Base-by-base conservation (phyloP, 1,140 invertebrate genomes). In the Temnothorax curvispinosus region DNA sequence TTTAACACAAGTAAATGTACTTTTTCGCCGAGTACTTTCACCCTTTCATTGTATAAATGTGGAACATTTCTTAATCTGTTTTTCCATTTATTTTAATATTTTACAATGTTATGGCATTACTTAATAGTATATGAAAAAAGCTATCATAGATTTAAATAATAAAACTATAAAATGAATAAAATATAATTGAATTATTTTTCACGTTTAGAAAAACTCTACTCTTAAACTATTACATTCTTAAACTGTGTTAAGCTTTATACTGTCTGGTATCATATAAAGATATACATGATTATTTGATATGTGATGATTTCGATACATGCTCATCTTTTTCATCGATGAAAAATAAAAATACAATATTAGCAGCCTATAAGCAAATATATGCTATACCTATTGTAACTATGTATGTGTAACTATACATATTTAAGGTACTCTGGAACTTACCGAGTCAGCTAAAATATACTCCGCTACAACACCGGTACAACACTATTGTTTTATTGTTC, bases 391-490 rank as follows among this genome's bases (percentile, higher is more conserved):
- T n/a, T 52, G n/a, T n/a, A n/a, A n/a, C n/a, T n/a, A n/a, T n/a
- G n/a, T n/a, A 52, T 50, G 4, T 18, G 18, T 8, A 54, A 35
- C 0, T 11, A 32, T 2, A 44, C 27, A 32, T 41, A 64, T 56
- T 32, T 32, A 8, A 56, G 44, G 3, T 56, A 71, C 6, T n/a
- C 7, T 77, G 41, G 8, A 47, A 87, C 87, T 88, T 54, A 88
- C 87, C 80, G 50, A 3, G 9, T 85, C 78, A 41, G 3, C 21
- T 65, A 85, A 74, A 74, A 85, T 47, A 35, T 41, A 58, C 77
- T 58, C 44, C 50, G 44, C 64, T 71, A 72, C 32, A 54, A 65
- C 5, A 56, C 47, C 56, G 56, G 1, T 64, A 50, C 8, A 15
- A 52, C 50, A 18, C 60, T 78, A 21, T 71, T 44, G 1, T 85